Evolutionary conservation across 2,797 vertebrate species (phyloP), one percentile per base, ranked within the genome.

Genomic region (Pipistrellus nathusii): DNA sequence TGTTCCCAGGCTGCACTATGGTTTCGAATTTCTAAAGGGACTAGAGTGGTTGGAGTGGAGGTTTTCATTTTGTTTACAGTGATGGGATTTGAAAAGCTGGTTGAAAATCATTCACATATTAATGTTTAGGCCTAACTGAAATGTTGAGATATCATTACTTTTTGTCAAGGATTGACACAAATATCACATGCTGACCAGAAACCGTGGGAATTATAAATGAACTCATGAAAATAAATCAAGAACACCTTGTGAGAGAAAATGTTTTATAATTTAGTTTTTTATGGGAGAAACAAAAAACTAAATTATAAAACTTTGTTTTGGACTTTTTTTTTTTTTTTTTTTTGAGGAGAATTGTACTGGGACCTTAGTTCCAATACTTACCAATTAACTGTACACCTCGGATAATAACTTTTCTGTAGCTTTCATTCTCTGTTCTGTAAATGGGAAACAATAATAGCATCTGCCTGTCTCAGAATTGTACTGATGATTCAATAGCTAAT

Each of bases 221-320:
- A 51, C 71, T 82, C 30, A 23, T 83, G 66, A 93, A 81, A 89
- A 48, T 84, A 68, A 78, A 80, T 68, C 53, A 30, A 55, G 41
- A 83, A 72, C 2, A 85, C 2, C 72, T 68, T 32, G 13, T 81
- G 73, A 77, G 91, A 77, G 23, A 57, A 0, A 48, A 66, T 73
- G 44, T 53, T 77, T 80, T 15, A 41, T 90, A 27, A 20, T 25
- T 69, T 71, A 30, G 55, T 75, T 91, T 93, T 93, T 82, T 51
- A 62, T 13, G 27, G 57, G 25, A 53, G 12, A 66, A n/a, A 46
- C 75, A n/a, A n/a, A n/a, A n/a, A n/a, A n/a, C n/a, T n/a, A n/a
- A n/a, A n/a, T n/a, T n/a, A n/a, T n/a, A n/a, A n/a, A n/a, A n/a
- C n/a, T n/a, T 88, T 44, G 10, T 30, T 64, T 73, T 72, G 17